These are phyloP conservation scores for Pelochelys cantorii DNA, from an alignment of 2,797 vertebrate species.

Conservation along the genomic window DNA sequence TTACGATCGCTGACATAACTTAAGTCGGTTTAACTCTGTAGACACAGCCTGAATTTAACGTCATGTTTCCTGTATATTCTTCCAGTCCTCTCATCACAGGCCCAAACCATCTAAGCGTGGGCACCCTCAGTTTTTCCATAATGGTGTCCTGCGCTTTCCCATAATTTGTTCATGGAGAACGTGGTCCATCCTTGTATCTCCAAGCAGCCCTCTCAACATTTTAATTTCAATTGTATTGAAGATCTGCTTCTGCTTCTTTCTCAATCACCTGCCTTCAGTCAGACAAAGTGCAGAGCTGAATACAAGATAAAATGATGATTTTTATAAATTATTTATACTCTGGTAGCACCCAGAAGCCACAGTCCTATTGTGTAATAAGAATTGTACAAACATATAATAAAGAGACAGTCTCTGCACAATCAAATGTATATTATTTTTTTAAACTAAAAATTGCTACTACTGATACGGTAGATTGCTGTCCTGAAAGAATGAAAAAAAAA, in stretches of 20 bases:
- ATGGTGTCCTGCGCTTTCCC: neutral
- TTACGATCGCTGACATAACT: neutral
- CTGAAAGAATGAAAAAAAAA: neutral
- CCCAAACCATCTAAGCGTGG: neutral
- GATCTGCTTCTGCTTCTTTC: neutral
- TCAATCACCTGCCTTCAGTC: neutral
- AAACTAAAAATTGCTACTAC: neutral
- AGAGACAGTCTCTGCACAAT: rapidly evolving
- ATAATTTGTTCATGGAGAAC: neutral
- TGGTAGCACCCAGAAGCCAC: rapidly evolving
- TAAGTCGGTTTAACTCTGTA: neutral
- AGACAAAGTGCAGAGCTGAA: neutral
- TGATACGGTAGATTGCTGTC: neutral
- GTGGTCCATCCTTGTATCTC: neutral
- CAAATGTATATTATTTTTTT: rapidly evolving
- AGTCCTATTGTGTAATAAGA: rapidly evolving
- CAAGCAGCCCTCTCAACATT: neutral
- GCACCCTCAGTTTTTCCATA: neutral
- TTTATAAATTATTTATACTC: rapidly evolving
- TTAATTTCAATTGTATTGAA: neutral
- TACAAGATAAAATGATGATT: rapidly evolving
- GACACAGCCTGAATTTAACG: neutral
- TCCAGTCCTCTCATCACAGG: neutral
- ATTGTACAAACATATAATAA: rapidly evolving
- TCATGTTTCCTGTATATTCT: neutral